phyloP scores from a whole-genome alignment of 2,888 invertebrate genomes.

The Lepidonotus clava region DNA sequence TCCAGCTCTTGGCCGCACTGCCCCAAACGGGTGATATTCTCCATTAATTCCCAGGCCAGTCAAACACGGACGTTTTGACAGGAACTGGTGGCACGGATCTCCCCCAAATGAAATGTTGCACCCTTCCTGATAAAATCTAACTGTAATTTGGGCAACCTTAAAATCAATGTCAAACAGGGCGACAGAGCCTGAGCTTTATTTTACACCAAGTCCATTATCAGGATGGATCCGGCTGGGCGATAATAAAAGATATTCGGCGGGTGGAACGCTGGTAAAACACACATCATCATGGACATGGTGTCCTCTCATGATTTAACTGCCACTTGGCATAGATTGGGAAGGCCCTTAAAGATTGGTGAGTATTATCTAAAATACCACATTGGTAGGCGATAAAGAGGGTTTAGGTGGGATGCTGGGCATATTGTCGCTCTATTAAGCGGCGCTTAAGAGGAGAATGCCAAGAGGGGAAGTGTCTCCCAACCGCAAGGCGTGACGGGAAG shows the following conservation, averaged over 20 bases:
- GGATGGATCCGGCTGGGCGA: background rate
- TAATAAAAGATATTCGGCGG: background rate
- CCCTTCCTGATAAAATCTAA: slow-evolving; percentile 9
- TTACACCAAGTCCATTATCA: background rate
- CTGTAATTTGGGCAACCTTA: background rate
- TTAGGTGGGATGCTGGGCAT: too few relatives aligned
- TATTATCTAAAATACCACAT: background rate
- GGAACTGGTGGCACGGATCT: background rate
- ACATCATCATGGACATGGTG: too few relatives aligned
- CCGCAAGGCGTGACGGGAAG: background rate
- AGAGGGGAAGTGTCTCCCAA: background rate
- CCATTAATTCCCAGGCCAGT: too few relatives aligned
- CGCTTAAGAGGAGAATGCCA: background rate
- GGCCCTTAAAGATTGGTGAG: background rate
- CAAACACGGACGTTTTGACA: too few relatives aligned
- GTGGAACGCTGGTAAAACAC: background rate
- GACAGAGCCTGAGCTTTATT: background rate
- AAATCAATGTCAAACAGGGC: background rate
- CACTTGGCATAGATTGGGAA: slow-evolving; percentile 14
- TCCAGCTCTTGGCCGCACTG: background rate
- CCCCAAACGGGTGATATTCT: too few relatives aligned
- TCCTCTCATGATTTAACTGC: background rate
- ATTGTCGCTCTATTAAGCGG: background rate
- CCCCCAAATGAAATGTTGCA: background rate
- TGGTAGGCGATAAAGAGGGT: background rate